Conservation (phyloP, 2,797 vertebrate species). For the Agapornis canus region DNA sequence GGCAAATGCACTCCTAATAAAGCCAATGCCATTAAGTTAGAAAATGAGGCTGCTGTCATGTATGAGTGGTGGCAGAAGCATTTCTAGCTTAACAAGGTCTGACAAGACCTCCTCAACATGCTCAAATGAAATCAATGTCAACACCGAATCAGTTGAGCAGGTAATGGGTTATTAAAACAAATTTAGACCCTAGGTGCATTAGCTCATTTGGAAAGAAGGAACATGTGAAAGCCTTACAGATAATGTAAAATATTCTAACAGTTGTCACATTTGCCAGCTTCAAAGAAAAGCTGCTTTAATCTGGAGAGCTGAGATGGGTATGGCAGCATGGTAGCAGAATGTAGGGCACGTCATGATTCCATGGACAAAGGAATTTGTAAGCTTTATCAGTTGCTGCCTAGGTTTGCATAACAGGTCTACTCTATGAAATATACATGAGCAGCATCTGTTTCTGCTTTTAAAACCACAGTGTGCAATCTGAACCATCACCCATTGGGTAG, state of each 20-base stretch:
- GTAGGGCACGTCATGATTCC: conserved; percentile 21
- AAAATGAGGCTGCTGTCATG: conserved; percentile 61
- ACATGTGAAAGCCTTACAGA: conserved; percentile 19
- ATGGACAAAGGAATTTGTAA: conserved; percentile 48
- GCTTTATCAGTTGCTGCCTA: conserved; percentile 45
- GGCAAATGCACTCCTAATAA: conserved; percentile 43
- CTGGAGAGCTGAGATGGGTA: conserved; percentile 15
- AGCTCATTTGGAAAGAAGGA: conserved; percentile 32
- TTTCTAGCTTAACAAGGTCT: conserved; percentile 59
- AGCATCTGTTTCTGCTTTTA: conserved; percentile 71
- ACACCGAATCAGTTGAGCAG: conserved; percentile 61
- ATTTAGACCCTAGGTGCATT: conserved; percentile 2
- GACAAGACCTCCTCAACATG: conserved; percentile 52
- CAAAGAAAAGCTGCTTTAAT: conserved; percentile 41
- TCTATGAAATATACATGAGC: conserved; percentile 64
- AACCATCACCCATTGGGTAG: conserved; percentile 16
- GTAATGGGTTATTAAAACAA: conserved; percentile 60
- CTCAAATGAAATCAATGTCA: conserved; percentile 56
- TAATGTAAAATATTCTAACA: conserved; percentile 43
- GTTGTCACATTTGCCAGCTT: conserved; percentile 38
- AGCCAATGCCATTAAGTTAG: conserved; percentile 53
- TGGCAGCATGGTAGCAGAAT: background rate
- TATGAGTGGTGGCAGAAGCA: conserved; percentile 54
- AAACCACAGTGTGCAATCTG: conserved; percentile 19
- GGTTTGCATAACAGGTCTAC: background rate